Evolutionary conservation across 2,888 invertebrate species (phyloP).

Genomic region (Lasioglossum pauxillum): DNA sequence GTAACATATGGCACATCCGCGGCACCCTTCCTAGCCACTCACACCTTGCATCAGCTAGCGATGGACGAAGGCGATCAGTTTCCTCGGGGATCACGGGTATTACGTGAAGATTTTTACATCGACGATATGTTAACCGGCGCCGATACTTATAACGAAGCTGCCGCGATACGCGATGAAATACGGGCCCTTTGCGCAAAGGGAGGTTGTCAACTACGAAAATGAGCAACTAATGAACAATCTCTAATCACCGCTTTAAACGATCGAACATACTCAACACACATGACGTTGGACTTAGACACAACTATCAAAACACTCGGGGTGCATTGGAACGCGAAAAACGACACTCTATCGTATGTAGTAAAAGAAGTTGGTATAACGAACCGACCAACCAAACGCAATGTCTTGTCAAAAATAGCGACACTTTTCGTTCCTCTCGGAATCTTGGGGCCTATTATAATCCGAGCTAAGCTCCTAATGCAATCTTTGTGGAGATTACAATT

Average conservation of each 20-base stretch:
- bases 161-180: not conserved
- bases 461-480: slow-evolving; percentile 40
- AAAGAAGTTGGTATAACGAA: not conserved
- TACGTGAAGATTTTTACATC: slow-evolving; percentile 34
- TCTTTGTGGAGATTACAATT: slow-evolving; percentile 28
- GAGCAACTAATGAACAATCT: slow-evolving; percentile 12
- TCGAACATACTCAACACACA: not conserved
- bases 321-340: not conserved
- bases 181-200: not conserved
- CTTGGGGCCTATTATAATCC: slow-evolving; percentile 13
- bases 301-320: slow-evolving; percentile 27
- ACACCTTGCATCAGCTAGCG: slow-evolving; percentile 41
- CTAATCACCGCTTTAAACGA: not conserved
- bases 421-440: slow-evolving; percentile 37
- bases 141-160: not conserved
- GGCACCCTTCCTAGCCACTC: slow-evolving; percentile 47
- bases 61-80: slow-evolving; percentile 24
- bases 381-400: slow-evolving; percentile 31
- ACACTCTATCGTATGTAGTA: not conserved
- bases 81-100: not conserved
- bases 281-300: not conserved
- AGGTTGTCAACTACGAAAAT: slow-evolving; percentile 20
- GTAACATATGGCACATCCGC: not conserved
- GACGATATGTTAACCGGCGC: slow-evolving; percentile 37
- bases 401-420: not conserved